Conservation (phyloP, 2,797 vertebrate species). For the Cuculus canorus region DNA sequence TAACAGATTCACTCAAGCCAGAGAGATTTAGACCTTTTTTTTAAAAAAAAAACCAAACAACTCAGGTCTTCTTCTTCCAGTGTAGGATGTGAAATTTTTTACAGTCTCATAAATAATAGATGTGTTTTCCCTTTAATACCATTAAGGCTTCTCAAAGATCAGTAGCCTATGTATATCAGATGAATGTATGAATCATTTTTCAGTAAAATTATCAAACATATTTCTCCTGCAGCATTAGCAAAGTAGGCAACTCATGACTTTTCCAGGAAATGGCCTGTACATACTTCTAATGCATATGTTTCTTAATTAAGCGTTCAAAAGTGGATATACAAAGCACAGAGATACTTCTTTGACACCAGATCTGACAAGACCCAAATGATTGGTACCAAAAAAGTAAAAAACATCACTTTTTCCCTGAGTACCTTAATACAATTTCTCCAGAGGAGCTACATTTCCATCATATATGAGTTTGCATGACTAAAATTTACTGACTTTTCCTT, state of each 20-base stretch:
- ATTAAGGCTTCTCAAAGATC: background rate
- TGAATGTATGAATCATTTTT: background rate
- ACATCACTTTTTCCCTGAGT: background rate
- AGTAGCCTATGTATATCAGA: background rate
- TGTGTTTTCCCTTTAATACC: background rate
- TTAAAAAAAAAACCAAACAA: background rate
- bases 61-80: background rate
- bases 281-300: background rate
- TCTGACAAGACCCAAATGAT: background rate
- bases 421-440: background rate
- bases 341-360: background rate
- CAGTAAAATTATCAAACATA: background rate
- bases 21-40: background rate
- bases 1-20: background rate
- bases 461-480: background rate
- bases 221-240: background rate
- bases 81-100: background rate
- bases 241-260: background rate
- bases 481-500: background rate
- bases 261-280: constrained; percentile 1
- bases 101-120: background rate
- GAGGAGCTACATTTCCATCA: background rate
- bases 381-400: background rate
- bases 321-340: background rate
- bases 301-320: background rate